A percentile compares a stretch with the other conserved stretches of the same genome.
These are phyloP conservation scores for Lochmaea crataegi DNA, from an alignment of 2,888 invertebrate genomes.

Conservation along the genomic window DNA sequence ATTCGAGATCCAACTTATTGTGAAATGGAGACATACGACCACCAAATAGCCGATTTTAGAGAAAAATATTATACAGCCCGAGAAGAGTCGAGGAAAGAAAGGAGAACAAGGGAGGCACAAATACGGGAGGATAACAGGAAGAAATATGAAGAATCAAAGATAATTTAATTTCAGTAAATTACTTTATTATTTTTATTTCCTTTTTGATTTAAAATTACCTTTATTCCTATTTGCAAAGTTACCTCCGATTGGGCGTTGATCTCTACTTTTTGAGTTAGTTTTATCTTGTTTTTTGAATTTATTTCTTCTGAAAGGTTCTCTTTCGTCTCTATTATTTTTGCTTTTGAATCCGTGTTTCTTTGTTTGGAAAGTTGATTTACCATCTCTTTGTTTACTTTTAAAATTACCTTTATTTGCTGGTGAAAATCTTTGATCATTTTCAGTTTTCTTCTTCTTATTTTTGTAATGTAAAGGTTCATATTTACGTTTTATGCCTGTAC, in stretches of 20 bases:
- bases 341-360: constrained; percentile 23
- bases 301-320: constrained; percentile 35
- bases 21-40: constrained; percentile 58
- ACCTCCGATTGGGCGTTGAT: no score
- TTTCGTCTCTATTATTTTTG: constrained; percentile 27
- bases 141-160: constrained; percentile 41
- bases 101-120: constrained; percentile 65
- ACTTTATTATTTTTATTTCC: constrained; percentile 18
- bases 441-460: constrained; percentile 49
- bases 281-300: constrained; percentile 55
- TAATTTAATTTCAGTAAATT: constrained; percentile 14
- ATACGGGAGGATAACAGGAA: constrained; percentile 57
- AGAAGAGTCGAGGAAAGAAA: constrained; percentile 75
- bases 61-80: constrained; percentile 79
- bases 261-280: no score
- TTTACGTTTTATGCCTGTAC: constrained; percentile 46
- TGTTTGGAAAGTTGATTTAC: constrained; percentile 2
- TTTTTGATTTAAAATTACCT: constrained; percentile 19
- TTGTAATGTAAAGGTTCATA: constrained; percentile 45
- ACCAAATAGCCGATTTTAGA: constrained; percentile 67
- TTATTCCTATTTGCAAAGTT: constrained; percentile 8
- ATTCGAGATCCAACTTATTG: constrained; percentile 67
- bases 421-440: not conserved
- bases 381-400: not conserved
- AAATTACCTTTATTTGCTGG: not conserved